Evolutionary conservation across 2,888 invertebrate genomes (phyloP).

Genomic region (Zonitis immaculata): DNA sequence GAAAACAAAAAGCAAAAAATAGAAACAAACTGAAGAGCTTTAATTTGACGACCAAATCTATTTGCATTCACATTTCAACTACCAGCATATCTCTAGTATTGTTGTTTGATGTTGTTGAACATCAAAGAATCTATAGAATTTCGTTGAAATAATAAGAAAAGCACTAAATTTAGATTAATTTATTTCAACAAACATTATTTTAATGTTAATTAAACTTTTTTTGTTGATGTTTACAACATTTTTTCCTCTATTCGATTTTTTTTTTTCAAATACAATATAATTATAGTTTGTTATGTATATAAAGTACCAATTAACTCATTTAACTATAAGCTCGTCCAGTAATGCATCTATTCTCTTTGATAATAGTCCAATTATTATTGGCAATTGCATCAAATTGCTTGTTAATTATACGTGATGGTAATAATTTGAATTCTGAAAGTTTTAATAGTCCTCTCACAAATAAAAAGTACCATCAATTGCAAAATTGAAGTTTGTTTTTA

Average conservation of each 20-base stretch:
- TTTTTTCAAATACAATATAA: no score
- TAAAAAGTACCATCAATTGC: no score
- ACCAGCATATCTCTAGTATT: conserved; percentile 18
- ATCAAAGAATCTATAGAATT: conserved; percentile 20
- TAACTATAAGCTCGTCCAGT: background rate
- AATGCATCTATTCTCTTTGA: conserved; percentile 10
- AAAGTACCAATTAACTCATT: background rate
- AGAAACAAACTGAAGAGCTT: conserved; percentile 1
- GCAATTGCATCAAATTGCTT: conserved; percentile 12
- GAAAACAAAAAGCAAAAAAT: no score
- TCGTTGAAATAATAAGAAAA: conserved; percentile 16
- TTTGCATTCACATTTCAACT: conserved; percentile 18
- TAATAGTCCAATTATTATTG: conserved; percentile 8
- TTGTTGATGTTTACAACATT: no score
- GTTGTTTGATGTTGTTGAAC: conserved; percentile 16
- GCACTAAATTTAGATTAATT: no score
- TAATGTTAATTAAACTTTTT: no score
- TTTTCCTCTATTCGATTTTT: background rate
- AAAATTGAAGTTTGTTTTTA: no score
- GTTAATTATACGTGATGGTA: conserved; percentile 7
- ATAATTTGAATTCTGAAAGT: no score
- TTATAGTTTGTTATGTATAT: background rate
- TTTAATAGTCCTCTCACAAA: no score
- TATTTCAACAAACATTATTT: no score
- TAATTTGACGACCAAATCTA: conserved; percentile 6